Conservation (phyloP, 1,140 invertebrate species). For the Babylonia areolata region DNA sequence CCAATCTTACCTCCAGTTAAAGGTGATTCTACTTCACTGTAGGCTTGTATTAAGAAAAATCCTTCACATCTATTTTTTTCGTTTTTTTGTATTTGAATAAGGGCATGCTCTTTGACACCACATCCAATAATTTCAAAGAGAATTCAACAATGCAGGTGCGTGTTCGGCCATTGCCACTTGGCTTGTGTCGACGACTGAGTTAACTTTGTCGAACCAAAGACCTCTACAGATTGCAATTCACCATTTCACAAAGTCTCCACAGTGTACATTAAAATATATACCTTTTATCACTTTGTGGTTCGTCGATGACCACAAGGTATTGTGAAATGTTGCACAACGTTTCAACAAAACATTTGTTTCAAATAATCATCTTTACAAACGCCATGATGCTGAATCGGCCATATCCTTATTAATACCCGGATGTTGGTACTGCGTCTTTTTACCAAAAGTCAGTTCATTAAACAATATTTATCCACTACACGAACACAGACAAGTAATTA, state of each 20-base stretch:
- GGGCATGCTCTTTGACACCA: no score
- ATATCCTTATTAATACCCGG: not conserved
- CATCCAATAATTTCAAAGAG: not conserved
- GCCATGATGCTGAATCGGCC: slow-evolving; percentile 10
- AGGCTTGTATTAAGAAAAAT: no score
- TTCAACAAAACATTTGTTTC: not conserved
- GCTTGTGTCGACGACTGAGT: not conserved
- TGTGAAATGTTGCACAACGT: not conserved
- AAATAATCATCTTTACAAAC: not conserved
- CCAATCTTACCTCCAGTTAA: no score
- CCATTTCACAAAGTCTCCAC: not conserved
- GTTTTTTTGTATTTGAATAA: no score
- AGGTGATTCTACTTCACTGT: no score
- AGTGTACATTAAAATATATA: not conserved
- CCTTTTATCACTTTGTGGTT: not conserved
- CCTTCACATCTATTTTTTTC: no score
- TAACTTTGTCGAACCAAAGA: not conserved
- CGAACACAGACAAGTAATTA: no score
- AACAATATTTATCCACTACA: no score
- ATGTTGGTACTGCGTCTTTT: not conserved
- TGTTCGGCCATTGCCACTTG: not conserved
- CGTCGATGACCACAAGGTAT: not conserved
- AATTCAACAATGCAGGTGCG: not conserved
- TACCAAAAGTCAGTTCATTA: no score
- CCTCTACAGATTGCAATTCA: not conserved